A percentile compares a stretch with the other conserved stretches of the same genome.
These are phyloP conservation scores for Cotesia chilonis DNA, from an alignment of 1,140 invertebrate species.

Conservation along the genomic window DNA sequence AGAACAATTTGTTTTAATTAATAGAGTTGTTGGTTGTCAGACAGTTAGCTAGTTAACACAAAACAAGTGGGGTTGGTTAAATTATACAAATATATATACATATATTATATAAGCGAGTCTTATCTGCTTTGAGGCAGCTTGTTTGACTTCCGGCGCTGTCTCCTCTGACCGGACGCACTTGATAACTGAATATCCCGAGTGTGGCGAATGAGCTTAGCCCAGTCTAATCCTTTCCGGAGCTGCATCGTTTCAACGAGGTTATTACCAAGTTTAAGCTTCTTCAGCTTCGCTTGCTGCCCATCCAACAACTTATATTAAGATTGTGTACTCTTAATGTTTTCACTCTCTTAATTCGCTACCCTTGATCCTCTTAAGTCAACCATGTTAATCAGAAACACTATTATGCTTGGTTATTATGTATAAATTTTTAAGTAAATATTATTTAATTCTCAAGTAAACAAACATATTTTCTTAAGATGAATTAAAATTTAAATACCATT, in stretches of 20 bases:
- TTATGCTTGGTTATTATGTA: no score
- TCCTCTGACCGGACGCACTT: constrained; percentile 60
- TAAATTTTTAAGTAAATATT: no score
- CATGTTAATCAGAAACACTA: no score
- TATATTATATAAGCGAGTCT: constrained; percentile 33
- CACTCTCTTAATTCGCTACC: background rate
- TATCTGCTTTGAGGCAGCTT: constrained; percentile 59
- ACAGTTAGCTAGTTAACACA: background rate
- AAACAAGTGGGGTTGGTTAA: constrained; percentile 17
- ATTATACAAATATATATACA: no score
- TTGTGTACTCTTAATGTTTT: background rate
- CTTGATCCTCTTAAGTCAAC: no score
- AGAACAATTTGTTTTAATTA: no score
- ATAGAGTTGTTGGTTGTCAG: no score
- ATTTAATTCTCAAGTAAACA: no score
- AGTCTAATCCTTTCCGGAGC: constrained; percentile 57
- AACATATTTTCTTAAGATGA: no score
- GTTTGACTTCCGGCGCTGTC: constrained; percentile 60
- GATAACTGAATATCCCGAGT: constrained; percentile 53
- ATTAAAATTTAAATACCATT: no score
- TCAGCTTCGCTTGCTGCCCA: background rate
- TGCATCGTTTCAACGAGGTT: constrained; percentile 38
- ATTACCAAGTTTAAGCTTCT: constrained; percentile 38
- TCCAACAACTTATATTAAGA: background rate
- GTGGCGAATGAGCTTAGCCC: constrained; percentile 47